Evolutionary conservation across 2,113 vertebrate genomes (phyloP).

Genomic region (Rhegmatorhina hoffmannsi): DNA sequence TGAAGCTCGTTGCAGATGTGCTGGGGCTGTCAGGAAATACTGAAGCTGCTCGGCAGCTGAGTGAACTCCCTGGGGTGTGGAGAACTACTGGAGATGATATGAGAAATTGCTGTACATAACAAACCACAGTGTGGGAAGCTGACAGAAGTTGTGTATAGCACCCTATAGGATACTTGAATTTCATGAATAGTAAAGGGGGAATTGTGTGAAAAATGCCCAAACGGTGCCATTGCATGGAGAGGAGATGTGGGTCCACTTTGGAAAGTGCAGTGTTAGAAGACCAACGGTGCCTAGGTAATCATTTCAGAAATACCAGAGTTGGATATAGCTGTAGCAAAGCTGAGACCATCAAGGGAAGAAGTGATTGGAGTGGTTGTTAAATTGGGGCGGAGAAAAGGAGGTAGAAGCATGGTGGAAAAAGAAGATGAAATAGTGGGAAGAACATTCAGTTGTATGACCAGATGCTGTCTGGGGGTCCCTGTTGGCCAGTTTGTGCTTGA

Average conservation of each 20-base stretch:
- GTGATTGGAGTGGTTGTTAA: background rate
- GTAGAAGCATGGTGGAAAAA: background rate
- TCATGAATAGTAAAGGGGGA: background rate
- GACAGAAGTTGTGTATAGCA: background rate
- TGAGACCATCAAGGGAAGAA: background rate
- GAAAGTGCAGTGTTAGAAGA: background rate
- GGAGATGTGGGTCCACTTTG: background rate
- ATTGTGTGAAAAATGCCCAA: background rate
- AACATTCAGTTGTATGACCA: background rate
- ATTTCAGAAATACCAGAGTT: background rate
- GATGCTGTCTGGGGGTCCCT: fast-evolving
- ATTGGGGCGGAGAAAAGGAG: background rate
- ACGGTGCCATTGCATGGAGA: background rate
- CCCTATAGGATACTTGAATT: background rate
- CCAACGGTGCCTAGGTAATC: fast-evolving
- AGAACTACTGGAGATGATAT: background rate
- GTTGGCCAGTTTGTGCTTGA: background rate
- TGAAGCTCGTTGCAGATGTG: background rate
- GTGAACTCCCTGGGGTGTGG: background rate
- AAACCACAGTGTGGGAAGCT: background rate
- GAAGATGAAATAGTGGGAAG: background rate
- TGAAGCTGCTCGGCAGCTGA: background rate
- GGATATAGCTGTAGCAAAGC: background rate
- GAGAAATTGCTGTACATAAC: background rate
- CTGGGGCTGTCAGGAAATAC: background rate